phyloP scores from a whole-genome alignment of 1,140 invertebrate genomes.

The Zaprionus lachaisei region DNA sequence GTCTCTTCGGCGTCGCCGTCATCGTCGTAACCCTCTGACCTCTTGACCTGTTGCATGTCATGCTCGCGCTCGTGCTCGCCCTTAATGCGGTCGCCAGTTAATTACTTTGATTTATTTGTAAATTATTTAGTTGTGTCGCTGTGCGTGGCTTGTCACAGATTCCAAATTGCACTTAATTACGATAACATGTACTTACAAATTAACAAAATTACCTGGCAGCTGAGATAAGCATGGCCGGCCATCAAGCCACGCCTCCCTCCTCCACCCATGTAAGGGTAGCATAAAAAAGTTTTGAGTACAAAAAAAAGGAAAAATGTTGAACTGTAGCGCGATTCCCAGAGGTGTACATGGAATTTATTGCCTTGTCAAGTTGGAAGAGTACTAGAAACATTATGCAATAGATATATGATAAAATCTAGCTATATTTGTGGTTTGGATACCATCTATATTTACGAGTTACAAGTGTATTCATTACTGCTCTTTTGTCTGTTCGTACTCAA shows the following conservation, averaged over 20 bases:
- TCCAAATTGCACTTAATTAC: slow-evolving; percentile 78
- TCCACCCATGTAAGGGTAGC: neutral
- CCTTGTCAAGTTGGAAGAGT: neutral
- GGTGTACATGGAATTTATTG: slow-evolving; percentile 3
- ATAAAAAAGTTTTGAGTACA: neutral
- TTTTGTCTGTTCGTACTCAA: neutral
- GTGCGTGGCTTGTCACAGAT: slow-evolving; percentile 68
- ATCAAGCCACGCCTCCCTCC: neutral
- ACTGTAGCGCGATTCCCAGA: neutral
- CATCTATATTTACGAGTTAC: neutral
- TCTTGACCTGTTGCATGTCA: slow-evolving; percentile 71
- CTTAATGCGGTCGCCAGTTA: slow-evolving; percentile 49
- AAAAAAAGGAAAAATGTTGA: neutral
- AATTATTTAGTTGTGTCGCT: slow-evolving; percentile 47
- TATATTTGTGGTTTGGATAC: neutral
- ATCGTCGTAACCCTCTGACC: slow-evolving; percentile 37
- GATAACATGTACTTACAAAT: slow-evolving; percentile 70
- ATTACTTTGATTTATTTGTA: slow-evolving; percentile 80
- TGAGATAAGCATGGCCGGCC: slow-evolving; percentile 20
- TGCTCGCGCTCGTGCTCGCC: slow-evolving; percentile 2
- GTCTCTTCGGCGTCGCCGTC: neutral
- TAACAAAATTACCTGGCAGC: slow-evolving; percentile 53
- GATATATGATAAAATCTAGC: neutral
- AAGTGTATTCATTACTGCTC: neutral
- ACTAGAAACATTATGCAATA: neutral